Evolutionary conservation across 1,140 invertebrate genomes (phyloP), one percentile per base, ranked within the genome.

Genomic region (Telenomus remus): DNA sequence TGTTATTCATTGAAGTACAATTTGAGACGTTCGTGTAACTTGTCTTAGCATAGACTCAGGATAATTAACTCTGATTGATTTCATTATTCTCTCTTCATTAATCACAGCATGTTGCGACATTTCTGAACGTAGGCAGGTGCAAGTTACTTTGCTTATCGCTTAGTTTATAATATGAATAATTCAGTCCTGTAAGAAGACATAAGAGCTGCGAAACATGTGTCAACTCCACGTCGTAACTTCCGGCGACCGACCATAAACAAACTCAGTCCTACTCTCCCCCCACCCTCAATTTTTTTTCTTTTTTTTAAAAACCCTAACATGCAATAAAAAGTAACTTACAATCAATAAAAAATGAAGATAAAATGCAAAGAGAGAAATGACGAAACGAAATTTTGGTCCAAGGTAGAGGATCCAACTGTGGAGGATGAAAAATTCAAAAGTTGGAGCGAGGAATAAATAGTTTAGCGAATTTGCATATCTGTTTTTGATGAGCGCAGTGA

Each of bases 161-260:
- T 13, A 27, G 19, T 51, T 61, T 44, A 61, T 63, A 46, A 53
- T 53, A 63, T 53, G 50, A 63, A 63, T 63, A 53, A 63, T 63
- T 63, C 59, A 61, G 13, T 11, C 39, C 34, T 9, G 12, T n/a
- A 43, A 43, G 59, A 61, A 51, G 59, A 51, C 50, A 47, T 47
- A 16, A 27, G 19, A 19, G 43, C 42, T 47, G 50, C 39, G 12
- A 46, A 54, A 64, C 60, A 64, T 51, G 48, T 54, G 60, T 64
- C 46, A 27, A 51, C 42, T 54, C 46, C 13, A 47, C 43, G 42
- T 64, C 60, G 60, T 64, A 47, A 64, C 43, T 64, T 64, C 60
- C 60, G 60, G 42, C 53, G 39, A 63, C 34, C 19, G 59, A 61
- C 48, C 59, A 13, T 44, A 51, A 51, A 51, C 48, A 51, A 61